Conservation (phyloP, 2,113 vertebrate genomes). For the Tachysurus fulvidraco region DNA sequence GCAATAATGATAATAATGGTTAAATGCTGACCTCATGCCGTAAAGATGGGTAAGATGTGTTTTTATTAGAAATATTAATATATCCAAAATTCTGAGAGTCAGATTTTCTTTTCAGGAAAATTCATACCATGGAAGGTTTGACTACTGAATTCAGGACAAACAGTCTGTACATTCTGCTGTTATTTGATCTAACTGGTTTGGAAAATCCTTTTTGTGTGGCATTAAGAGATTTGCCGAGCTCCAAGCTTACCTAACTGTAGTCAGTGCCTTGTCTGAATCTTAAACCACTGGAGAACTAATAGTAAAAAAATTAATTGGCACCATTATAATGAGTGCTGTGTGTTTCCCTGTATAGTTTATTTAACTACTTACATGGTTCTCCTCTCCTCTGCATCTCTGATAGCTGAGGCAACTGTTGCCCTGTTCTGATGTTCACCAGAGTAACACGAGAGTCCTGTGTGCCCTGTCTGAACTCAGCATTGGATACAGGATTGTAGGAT, state of each 20-base stretch:
- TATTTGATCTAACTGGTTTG: neutral
- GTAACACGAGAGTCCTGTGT: slow-evolving; percentile 53
- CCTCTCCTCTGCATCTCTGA: slow-evolving; percentile 51
- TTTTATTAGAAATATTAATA: no score
- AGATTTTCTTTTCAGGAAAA: neutral
- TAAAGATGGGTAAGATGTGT: no score
- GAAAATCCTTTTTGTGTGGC: neutral
- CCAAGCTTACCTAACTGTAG: neutral
- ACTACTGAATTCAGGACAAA: neutral
- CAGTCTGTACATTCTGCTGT: neutral
- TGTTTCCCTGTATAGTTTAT: neutral
- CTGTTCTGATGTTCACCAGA: slow-evolving; percentile 49
- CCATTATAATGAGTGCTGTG: neutral
- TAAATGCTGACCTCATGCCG: neutral
- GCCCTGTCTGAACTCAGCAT: slow-evolving; percentile 60
- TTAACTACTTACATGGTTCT: slow-evolving; percentile 19
- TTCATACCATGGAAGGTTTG: neutral
- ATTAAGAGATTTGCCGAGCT: neutral
- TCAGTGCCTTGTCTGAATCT: slow-evolving; percentile 34
- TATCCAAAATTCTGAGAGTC: neutral
- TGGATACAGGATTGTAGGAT: slow-evolving; percentile 34
- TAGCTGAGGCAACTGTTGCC: neutral
- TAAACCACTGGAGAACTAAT: slow-evolving; percentile 7
- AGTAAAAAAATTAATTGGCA: neutral
- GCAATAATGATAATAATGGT: neutral